Percentiles rank a stretch among this genome's conserved stretches.
phyloP scores from a whole-genome alignment of 2,113 vertebrate genomes.

The Collichthys lucidus region DNA sequence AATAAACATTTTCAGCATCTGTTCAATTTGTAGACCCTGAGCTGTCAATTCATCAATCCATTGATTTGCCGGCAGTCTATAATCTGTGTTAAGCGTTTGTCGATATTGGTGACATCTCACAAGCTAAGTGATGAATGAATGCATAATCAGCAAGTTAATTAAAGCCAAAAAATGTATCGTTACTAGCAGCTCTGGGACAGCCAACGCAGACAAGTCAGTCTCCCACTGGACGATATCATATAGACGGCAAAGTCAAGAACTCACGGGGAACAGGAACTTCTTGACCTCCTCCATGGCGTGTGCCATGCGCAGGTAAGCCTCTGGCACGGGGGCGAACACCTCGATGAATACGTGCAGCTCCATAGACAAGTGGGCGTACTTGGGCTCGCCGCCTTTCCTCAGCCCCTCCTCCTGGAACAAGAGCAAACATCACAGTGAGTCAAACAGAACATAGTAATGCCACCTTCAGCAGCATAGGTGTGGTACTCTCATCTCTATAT shows the following conservation, averaged over 20 bases:
- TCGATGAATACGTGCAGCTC: constrained; percentile 98
- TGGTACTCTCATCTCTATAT: constrained; percentile 12
- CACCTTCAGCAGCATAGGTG: neutral
- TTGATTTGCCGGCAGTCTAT: neutral
- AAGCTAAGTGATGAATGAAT: neutral
- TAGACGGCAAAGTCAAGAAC: constrained; percentile 43
- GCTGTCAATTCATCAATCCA: neutral
- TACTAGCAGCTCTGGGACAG: neutral
- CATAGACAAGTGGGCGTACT: constrained; percentile 96
- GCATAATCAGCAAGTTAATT: neutral
- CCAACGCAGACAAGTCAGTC: neutral
- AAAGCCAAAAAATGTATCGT: neutral
- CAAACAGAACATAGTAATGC: neutral
- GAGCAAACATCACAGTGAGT: neutral
- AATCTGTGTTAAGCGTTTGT: neutral
- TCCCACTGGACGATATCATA: neutral
- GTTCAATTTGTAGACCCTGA: neutral
- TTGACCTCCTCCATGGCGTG: constrained; percentile 99
- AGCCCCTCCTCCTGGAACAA: constrained; percentile 91
- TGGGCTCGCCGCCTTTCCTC: constrained; percentile 94
- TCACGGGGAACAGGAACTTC: constrained; percentile 96
- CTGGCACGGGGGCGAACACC: constrained; percentile 95
- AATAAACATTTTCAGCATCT: neutral
- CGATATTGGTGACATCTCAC: neutral
- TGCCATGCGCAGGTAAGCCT: constrained; percentile 97